A percentile compares a stretch with the other conserved stretches of the same genome.
Conservation (phyloP, 2,888 invertebrate genomes). For the Troides oblongomaculatus region DNA sequence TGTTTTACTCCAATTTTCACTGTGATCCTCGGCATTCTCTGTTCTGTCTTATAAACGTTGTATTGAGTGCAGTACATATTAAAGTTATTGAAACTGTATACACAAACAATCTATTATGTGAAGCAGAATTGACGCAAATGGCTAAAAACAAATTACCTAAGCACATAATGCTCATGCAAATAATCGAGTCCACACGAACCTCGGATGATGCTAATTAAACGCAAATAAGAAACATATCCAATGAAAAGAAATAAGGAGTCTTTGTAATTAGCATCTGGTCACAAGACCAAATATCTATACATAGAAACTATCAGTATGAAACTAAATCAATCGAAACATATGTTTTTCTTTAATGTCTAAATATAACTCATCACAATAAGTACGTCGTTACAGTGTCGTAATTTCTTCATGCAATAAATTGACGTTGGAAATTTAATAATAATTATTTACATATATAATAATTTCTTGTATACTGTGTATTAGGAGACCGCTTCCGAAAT, state of each 20-base stretch:
- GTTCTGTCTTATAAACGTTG: constrained; percentile 51
- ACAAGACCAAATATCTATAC: constrained; percentile 30
- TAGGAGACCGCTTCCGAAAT: no score
- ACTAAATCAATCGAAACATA: no score
- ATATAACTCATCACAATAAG: no score
- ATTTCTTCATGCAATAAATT: no score
- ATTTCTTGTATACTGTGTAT: no score
- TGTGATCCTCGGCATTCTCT: constrained; percentile 28
- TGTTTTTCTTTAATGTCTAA: no score
- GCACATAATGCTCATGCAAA: constrained; percentile 41
- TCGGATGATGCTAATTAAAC: constrained; percentile 56
- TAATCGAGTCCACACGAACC: constrained; percentile 58
- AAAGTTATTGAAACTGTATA: constrained; percentile 59
- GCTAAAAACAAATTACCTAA: constrained; percentile 46
- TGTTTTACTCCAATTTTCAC: constrained; percentile 39
- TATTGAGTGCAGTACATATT: constrained; percentile 61
- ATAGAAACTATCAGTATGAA: neutral
- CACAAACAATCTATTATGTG: constrained; percentile 49
- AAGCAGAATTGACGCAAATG: constrained; percentile 58
- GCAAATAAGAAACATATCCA: constrained; percentile 39
- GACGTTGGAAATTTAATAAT: no score
- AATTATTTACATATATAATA: no score
- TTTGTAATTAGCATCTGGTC: constrained; percentile 44
- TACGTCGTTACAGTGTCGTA: no score
- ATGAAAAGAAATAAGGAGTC: constrained; percentile 21